phyloP scores from a whole-genome alignment of 2,888 invertebrate species.

The Nomada ruficornis region DNA sequence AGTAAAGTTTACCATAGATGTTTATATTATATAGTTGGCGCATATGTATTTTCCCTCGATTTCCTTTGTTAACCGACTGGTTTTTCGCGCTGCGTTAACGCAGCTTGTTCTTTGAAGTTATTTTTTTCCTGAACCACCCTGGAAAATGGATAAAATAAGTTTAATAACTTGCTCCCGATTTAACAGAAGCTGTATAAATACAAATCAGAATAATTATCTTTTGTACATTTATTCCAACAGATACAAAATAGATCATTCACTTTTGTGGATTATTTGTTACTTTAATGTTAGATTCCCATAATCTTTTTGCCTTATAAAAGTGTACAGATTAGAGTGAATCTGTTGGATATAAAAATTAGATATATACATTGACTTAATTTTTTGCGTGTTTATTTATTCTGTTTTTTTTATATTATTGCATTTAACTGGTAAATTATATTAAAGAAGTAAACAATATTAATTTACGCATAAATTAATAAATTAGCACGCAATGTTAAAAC shows the following conservation, averaged over 20 bases:
- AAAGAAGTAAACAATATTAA: not conserved
- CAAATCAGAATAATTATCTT: slow-evolving; percentile 23
- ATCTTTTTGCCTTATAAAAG: not conserved
- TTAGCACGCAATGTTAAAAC: slow-evolving; percentile 32
- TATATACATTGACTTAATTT: slow-evolving; percentile 2
- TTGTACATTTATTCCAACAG: slow-evolving; percentile 41
- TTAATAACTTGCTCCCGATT: slow-evolving; percentile 7
- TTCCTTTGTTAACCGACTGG: slow-evolving; percentile 58
- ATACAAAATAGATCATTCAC: slow-evolving; percentile 21
- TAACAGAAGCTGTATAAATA: slow-evolving; percentile 3
- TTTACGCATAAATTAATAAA: slow-evolving; percentile 20
- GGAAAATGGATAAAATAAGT: slow-evolving; percentile 71
- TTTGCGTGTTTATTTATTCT: slow-evolving; percentile 41
- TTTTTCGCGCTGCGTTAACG: slow-evolving; percentile 70
- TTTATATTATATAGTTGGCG: slow-evolving; percentile 70
- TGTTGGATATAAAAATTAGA: slow-evolving; percentile 36
- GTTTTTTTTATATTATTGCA: not conserved
- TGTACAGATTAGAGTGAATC: slow-evolving; percentile 25
- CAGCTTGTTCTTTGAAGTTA: slow-evolving; percentile 84
- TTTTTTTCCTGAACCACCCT: slow-evolving; percentile 86
- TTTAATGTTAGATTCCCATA: slow-evolving; percentile 1
- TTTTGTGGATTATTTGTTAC: slow-evolving; percentile 10
- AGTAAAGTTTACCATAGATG: slow-evolving; percentile 78
- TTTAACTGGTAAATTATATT: too few species aligned
- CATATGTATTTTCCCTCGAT: slow-evolving; percentile 74